Base-by-base conservation (phyloP, 2,888 invertebrate genomes). In the Luperina nickerlii region DNA sequence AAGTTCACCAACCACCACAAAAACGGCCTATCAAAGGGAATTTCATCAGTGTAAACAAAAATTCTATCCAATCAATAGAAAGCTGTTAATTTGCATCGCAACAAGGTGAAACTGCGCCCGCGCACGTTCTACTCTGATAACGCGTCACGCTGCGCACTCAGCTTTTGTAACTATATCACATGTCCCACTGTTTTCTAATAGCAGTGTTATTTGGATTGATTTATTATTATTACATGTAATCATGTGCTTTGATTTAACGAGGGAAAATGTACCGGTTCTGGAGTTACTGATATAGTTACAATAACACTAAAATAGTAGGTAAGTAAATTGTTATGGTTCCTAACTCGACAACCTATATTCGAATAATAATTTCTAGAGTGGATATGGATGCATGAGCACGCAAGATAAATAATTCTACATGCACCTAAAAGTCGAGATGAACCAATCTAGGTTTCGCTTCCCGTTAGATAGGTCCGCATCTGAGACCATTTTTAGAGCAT, bases 41-140 rank as follows among this genome's bases (percentile, higher is more conserved):
- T 72, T 72, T 66, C 72, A 85, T 75, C 72, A 86, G 15, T 68
- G 48, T 77, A 70, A 85, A 86, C 74, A 80, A 80, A 83, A 80
- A 85, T 83, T 15, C 45, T 69, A 65, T 48, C 74, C 75, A 73
- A 84, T 86, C 84, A 73, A 81, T 89, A 89, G 88, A 89, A 89
- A 89, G 88, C 78, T 75, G 79, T 81, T 83, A 83, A 86, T 89
- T 85, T 89, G 70, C 88, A 87, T 84, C 84, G 84, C 84, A 84
- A 80, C 79, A 67, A 72, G 78, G 81, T 84, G 86, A 82, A 87
- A 79, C 81, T 82, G 85, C 76, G 82, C 74, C 70, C 48, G 81
- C 85, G 81, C 83, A 79, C 81, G 88, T 88, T 88, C 87, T 86
- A 87, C 69, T 89, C 88, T 89, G 88, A 89, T 89, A 88, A 89